Evolutionary conservation across 1,140 invertebrate genomes (phyloP).

Genomic region (Drosophila kanapiae): DNA sequence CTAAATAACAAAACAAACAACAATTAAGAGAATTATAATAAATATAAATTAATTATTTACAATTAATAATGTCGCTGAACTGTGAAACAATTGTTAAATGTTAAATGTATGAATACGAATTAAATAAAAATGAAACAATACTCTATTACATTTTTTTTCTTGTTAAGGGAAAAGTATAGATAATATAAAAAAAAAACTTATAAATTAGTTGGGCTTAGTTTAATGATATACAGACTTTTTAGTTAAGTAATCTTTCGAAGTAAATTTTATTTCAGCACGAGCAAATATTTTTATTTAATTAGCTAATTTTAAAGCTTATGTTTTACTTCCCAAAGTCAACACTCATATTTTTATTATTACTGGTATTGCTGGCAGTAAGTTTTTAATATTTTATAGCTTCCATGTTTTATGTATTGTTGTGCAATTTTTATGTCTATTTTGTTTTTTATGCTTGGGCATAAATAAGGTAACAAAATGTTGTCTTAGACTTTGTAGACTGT

Average conservation of each 20-base stretch:
- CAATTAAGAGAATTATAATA: slow-evolving; percentile 39
- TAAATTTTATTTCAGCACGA: too few species aligned
- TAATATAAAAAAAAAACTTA: neutral
- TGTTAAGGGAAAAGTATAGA: neutral
- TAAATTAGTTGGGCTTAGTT: neutral
- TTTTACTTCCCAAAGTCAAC: neutral
- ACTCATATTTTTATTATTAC: neutral
- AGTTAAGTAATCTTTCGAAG: too few species aligned
- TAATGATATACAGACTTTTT: too few species aligned
- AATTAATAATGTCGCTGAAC: slow-evolving; percentile 77
- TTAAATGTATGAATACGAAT: slow-evolving; percentile 70
- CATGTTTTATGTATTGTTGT: neutral
- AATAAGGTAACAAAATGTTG: neutral
- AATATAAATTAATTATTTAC: slow-evolving; percentile 73
- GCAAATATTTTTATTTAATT: neutral
- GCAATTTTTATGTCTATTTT: neutral
- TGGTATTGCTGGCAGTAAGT: neutral
- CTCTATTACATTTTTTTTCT: neutral
- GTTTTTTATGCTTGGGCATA: neutral
- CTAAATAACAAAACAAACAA: slow-evolving; percentile 56
- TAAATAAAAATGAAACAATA: slow-evolving; percentile 51
- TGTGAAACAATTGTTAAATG: slow-evolving; percentile 81
- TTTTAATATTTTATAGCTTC: neutral
- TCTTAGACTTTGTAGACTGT: too few species aligned
- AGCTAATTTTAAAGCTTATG: neutral